Base-by-base conservation (phyloP, 2,113 vertebrate species). In the Recurvirostra avosetta region DNA sequence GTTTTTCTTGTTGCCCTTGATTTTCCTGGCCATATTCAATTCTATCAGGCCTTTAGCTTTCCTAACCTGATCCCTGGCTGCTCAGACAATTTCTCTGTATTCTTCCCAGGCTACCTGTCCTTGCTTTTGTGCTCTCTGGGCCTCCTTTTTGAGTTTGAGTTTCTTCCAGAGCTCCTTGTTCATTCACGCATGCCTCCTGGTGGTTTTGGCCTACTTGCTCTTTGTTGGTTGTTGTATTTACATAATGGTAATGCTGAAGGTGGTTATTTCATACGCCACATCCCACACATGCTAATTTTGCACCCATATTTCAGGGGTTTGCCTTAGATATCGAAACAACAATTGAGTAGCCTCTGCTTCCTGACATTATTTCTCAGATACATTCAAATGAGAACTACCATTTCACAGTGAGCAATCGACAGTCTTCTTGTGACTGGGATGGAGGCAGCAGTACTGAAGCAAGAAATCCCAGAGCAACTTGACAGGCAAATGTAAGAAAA, bases 301-400 rank as follows among this genome's bases (percentile, higher is more conserved):
- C 47, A 58, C 8, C 2, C 0, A 0, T 19, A 29, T 65, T 84
- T 59, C 52, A 55, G 29, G 6, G 6, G 3, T 63, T 73, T 79
- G 14, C 22, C 30, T 81, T 63, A 49, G 15, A 45, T 34, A 27
- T 0, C 36, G 50, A 81, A 65, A 45, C 21, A 83, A 62, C 15
- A 61, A 36, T 20, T 3, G 8, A 70, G 30, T 17, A 92, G 18
- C 8, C 29, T 47, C 20, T 65, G 11, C 4, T 50, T 25, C 21
- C 8, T 77, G 23, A 36, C 5, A 3, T 49, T 81, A 45, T 68
- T 71, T 40, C 13, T 61, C 34, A 58, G 16, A 49, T 27, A n/a
- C 2, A 13, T 10, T 66, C 30, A 65, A 50, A 47, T 49, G 3
- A 80, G 52, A 83, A 29, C 34, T 13, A 29, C 20, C 32, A 5